phyloP scores from a whole-genome alignment of 37 sponge, comb jelly and placozoan genomes.

The Haliclona indistincta region DNA sequence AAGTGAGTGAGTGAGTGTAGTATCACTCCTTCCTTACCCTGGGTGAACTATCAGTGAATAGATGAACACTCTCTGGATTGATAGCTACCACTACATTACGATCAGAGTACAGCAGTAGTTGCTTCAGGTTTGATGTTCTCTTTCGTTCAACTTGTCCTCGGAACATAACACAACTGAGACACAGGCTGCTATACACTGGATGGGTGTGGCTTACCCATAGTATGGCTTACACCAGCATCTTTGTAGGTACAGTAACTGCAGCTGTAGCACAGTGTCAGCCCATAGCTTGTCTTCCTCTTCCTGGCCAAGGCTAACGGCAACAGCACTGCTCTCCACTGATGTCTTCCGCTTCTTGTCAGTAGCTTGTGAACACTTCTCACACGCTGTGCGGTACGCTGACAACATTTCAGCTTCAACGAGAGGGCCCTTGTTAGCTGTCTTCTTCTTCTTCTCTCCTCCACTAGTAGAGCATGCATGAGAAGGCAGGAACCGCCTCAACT shows the following conservation, averaged over 20 bases:
- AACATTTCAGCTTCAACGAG: no score
- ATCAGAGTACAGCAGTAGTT: constrained; percentile 39
- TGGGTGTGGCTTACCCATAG: constrained; percentile 58
- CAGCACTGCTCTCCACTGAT: constrained; percentile 4
- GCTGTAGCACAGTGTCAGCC: not conserved
- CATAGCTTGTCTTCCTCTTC: constrained; percentile 27
- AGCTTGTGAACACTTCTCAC: not conserved
- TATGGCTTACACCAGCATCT: constrained; percentile 66
- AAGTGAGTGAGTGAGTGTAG: not conserved
- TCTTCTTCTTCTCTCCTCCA: no score
- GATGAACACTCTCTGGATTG: constrained; percentile 65
- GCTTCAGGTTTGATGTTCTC: constrained; percentile 22
- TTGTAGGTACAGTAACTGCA: constrained; percentile 74
- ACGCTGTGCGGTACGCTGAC: not conserved
- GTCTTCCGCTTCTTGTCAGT: not conserved
- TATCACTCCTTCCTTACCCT: constrained; percentile 30
- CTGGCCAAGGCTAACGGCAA: not conserved
- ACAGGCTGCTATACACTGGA: not conserved
- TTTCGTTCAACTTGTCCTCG: constrained; percentile 46
- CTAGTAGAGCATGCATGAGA: not conserved
- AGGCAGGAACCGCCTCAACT: no score
- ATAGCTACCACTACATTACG: constrained; percentile 67
- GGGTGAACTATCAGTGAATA: constrained; percentile 38
- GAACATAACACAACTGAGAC: constrained; percentile 56
- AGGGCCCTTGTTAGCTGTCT: not conserved